Percentiles rank a stretch among this genome's conserved stretches.
Evolutionary conservation across 2,797 vertebrate species (phyloP).

Genomic region (Chelidonichthys spinosus): DNA sequence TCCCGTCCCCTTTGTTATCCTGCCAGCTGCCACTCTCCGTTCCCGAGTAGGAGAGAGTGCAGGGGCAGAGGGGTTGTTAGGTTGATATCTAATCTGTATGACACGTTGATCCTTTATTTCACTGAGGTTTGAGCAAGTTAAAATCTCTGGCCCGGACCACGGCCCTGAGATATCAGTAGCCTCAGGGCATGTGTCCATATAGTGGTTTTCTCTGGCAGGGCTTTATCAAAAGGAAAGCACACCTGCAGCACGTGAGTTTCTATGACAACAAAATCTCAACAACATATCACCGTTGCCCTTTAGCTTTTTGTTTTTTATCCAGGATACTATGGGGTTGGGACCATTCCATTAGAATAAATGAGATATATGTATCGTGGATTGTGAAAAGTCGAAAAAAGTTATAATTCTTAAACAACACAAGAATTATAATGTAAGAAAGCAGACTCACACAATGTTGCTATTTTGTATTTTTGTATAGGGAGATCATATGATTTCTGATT

Average conservation of each 20-base stretch:
- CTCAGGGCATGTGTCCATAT: background rate
- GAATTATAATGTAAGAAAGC: no score
- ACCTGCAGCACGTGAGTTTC: background rate
- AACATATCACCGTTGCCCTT: background rate
- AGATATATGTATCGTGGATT: no score
- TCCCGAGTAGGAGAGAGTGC: background rate
- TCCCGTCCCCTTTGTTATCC: background rate
- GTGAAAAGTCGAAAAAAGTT: no score
- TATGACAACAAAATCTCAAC: background rate
- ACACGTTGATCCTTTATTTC: background rate
- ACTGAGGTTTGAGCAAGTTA: background rate
- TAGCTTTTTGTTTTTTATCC: background rate
- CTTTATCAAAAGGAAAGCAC: background rate
- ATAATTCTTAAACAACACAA: no score
- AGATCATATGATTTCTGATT: background rate
- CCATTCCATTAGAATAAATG: no score
- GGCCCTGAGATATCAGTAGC: background rate
- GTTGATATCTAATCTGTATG: background rate
- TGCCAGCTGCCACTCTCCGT: background rate
- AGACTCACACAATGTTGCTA: background rate
- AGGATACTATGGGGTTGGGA: background rate
- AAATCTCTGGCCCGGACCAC: background rate
- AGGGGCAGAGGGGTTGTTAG: background rate
- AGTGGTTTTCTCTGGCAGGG: background rate
- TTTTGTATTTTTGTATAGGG: background rate